Conservation (phyloP, 2,888 invertebrate genomes). For the Norana najaformis region DNA sequence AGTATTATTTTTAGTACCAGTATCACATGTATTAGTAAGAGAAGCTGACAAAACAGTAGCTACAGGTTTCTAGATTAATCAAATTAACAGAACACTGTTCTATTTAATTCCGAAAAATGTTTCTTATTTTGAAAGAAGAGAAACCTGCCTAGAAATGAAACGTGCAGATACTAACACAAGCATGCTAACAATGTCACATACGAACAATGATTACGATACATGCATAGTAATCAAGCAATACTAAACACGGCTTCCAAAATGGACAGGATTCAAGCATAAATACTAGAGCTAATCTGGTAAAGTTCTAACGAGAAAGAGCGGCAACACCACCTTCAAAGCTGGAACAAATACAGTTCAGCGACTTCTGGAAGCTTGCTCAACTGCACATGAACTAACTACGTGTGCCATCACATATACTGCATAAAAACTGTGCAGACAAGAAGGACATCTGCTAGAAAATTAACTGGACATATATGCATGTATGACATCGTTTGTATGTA, state of each 20-base stretch:
- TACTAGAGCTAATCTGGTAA: neutral
- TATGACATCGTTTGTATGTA: neutral
- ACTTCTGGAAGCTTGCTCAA: neutral
- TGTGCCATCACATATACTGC: neutral
- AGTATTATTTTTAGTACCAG: neutral
- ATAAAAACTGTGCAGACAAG: neutral
- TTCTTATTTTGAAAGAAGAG: neutral
- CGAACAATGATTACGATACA: neutral
- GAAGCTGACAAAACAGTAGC: neutral
- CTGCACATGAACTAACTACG: neutral
- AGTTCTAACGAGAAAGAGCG: constrained; percentile 4
- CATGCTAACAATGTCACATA: neutral
- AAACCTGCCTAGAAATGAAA: neutral
- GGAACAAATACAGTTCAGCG: neutral
- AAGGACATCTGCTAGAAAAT: neutral
- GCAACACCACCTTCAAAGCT: neutral
- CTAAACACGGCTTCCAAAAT: neutral
- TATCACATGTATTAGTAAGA: neutral
- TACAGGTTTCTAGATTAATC: too few species aligned
- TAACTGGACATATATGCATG: neutral
- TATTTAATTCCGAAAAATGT: neutral
- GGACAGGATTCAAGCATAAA: neutral
- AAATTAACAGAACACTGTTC: too few species aligned
- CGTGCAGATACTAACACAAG: neutral
- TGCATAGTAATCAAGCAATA: neutral